These are phyloP conservation scores for Hassar affinis DNA, from an alignment of 2,113 vertebrate genomes.

Conservation along the genomic window DNA sequence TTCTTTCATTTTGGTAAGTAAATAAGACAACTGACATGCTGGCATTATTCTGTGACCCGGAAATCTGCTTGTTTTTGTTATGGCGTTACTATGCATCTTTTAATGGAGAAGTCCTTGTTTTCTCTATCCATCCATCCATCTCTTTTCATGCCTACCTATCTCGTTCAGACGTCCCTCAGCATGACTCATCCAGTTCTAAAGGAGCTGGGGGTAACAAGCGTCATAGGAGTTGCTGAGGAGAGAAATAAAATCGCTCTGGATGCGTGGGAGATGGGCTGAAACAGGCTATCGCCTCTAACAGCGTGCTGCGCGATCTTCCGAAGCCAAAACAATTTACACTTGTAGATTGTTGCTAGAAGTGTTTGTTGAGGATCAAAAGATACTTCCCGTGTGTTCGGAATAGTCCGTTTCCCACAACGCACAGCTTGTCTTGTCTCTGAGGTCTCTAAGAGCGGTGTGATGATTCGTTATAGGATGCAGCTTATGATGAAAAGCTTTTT, in stretches of 20 bases:
- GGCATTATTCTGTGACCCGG: neutral
- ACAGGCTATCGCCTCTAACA: slow-evolving; percentile 18
- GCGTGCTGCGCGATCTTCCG: neutral
- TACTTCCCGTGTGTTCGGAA: neutral
- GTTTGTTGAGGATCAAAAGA: slow-evolving; percentile 25
- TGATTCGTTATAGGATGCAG: slow-evolving; percentile 3
- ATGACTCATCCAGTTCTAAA: slow-evolving; percentile 15
- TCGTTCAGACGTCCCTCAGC: neutral
- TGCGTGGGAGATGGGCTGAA: slow-evolving; percentile 33
- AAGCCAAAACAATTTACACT: slow-evolving; percentile 25
- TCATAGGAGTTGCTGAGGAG: slow-evolving; percentile 19
- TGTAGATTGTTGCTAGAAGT: slow-evolving; percentile 30
- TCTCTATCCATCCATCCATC: neutral
- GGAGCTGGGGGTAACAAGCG: slow-evolving; percentile 6
- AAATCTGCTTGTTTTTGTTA: neutral
- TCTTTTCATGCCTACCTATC: neutral
- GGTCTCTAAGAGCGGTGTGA: neutral
- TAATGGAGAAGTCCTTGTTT: neutral
- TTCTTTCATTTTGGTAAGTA: neutral
- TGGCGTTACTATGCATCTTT: neutral
- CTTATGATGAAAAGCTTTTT: neutral
- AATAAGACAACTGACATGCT: neutral
- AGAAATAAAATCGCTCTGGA: slow-evolving; percentile 17
- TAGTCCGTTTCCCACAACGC: neutral
- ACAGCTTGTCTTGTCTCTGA: neutral